Evolutionary conservation across 1,140 invertebrate species (phyloP).

Genomic region (Luehdorfia chinensis): DNA sequence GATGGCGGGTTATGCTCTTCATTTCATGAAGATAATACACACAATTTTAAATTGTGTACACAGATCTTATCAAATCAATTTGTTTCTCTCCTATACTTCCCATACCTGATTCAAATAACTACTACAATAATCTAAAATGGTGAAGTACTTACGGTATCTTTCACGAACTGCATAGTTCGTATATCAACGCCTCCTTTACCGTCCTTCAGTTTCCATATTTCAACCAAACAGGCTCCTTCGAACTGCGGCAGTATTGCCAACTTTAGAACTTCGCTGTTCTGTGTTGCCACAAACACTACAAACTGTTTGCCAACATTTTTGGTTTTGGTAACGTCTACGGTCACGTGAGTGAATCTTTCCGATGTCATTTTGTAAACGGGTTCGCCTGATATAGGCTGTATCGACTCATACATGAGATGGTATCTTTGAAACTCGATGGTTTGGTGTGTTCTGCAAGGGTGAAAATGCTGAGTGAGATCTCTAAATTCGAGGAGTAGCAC

Average conservation of each 20-base stretch:
- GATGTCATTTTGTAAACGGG: slow-evolving; percentile 85
- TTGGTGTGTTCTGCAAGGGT: slow-evolving; percentile 53
- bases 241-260: slow-evolving; percentile 84
- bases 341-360: slow-evolving; percentile 88
- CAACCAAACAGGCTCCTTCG: slow-evolving; percentile 88
- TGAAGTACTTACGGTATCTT: slow-evolving; percentile 82
- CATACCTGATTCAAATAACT: no score
- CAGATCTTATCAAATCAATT: no score
- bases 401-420: slow-evolving; percentile 92
- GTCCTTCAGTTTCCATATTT: slow-evolving; percentile 87
- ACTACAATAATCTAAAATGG: no score
- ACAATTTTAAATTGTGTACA: no score
- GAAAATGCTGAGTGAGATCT: slow-evolving; percentile 11
- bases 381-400: slow-evolving; percentile 83
- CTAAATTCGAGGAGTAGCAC: no score
- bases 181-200: slow-evolving; percentile 76
- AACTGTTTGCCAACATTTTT: slow-evolving; percentile 82
- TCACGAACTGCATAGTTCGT: slow-evolving; percentile 86
- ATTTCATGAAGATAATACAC: no score
- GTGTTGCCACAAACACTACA: slow-evolving; percentile 88
- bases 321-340: slow-evolving; percentile 85
- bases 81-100: no score
- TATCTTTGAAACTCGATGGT: slow-evolving; percentile 86
- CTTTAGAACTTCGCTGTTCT: slow-evolving; percentile 87
- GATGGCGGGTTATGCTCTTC: no score